Evolutionary conservation across 1,140 invertebrate species (phyloP), one percentile per base, ranked within the genome.

Genomic region (Drosophila arizonae): DNA sequence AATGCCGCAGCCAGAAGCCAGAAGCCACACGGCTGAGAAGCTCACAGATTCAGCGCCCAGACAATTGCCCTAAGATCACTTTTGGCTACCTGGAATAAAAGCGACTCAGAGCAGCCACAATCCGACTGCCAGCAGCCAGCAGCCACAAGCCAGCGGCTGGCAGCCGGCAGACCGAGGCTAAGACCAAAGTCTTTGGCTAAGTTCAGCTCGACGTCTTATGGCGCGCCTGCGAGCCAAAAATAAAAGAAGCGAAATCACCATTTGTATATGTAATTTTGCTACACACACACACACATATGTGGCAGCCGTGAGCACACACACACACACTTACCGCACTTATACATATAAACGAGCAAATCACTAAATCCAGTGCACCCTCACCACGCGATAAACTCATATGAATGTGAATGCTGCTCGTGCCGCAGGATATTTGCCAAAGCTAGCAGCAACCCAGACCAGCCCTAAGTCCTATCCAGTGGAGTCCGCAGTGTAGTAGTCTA

Each of bases 371-470:
- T 86, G 79, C 52, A 71, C 62, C 56, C 48, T 36, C 10, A 11
- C 17, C 72, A 68, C 57, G 60, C 71, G 85, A 86, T 81, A 85
- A 85, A 87, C 69, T 79, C 82, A 67, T 79, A 87, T 87, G 86
- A 87, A 86, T 63, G 78, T 36, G 17, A 72, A 43, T 73, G 65
- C 51, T 21, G 61, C 17, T 17, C 0, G 43, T 70, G 72, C 82
- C 84, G 79, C 69, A 82, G 82, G 82, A 87, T 82, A 86, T 87
- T 86, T 79, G 82, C 82, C 79, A 79, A 82, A 87, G 66, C 72
- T 72, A 77, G 58, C 45, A 58, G 17, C 17, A 48, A 61, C 72
- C 76, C 73, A 51, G 39, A 57, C 54, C 67, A 48, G n/a, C 30
- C 41, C 77, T 52, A 56, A 70, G 68, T 70, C 21, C 41, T 6